These are phyloP conservation scores for Lasiurus cinereus DNA, from an alignment of 2,113 vertebrate species.

Conservation along the genomic window DNA sequence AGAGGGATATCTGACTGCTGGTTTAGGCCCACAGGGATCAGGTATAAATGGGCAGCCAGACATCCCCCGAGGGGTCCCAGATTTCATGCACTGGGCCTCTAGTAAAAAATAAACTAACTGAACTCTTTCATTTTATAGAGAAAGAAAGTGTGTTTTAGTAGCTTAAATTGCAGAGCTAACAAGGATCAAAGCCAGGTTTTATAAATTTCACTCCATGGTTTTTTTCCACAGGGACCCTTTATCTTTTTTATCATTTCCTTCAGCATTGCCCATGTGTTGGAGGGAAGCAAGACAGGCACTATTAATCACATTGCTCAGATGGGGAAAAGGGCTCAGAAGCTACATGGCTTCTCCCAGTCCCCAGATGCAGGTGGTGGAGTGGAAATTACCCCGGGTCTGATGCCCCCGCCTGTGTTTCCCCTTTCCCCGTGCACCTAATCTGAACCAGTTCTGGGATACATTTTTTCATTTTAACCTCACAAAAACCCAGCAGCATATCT, in stretches of 20 bases:
- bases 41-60: too few relatives aligned
- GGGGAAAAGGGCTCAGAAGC: not conserved
- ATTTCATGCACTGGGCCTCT: too few relatives aligned
- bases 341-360: not conserved
- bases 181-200: not conserved
- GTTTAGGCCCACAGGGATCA: too few relatives aligned
- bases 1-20: too few relatives aligned
- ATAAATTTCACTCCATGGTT: not conserved
- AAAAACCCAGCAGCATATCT: not conserved
- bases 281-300: not conserved
- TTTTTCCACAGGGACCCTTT: not conserved
- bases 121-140: constrained; percentile 3
- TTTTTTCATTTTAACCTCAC: not conserved
- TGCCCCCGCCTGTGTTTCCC: too few relatives aligned
- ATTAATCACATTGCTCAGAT: not conserved
- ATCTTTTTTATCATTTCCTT: not conserved
- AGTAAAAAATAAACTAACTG: not conserved
- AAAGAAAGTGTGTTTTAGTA: not conserved
- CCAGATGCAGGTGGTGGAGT: not conserved
- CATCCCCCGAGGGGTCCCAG: too few relatives aligned
- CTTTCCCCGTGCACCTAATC: not conserved
- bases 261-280: not conserved
- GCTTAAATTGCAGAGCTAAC: not conserved
- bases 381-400: not conserved
- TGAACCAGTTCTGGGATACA: not conserved